These are phyloP conservation scores for Epinotia demarniana DNA, from an alignment of 2,888 invertebrate genomes.

Conservation along the genomic window DNA sequence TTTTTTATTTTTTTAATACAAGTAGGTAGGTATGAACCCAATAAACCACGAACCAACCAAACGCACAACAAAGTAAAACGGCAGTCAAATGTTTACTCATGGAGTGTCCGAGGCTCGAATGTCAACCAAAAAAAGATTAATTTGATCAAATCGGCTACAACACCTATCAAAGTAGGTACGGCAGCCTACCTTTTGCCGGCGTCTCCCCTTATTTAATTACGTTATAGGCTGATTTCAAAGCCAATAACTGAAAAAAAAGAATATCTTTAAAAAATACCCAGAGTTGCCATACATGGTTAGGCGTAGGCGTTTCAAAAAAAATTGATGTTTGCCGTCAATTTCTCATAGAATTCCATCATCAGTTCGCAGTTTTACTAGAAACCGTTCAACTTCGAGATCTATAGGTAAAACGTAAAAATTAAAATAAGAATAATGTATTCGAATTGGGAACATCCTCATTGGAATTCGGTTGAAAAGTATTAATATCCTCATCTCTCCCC, in stretches of 20 bases:
- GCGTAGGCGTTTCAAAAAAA: neutral
- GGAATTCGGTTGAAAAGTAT: constrained; percentile 23
- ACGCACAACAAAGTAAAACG: neutral
- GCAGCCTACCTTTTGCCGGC: neutral
- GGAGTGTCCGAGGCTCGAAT: constrained; percentile 20
- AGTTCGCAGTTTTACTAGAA: too few relatives aligned
- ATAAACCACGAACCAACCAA: neutral
- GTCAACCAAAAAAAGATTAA: constrained; percentile 28
- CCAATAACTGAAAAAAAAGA: neutral
- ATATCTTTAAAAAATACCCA: neutral
- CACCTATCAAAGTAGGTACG: constrained; percentile 3
- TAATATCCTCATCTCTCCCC: too few relatives aligned
- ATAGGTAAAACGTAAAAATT: too few relatives aligned
- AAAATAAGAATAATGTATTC: too few relatives aligned
- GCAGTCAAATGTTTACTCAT: neutral
- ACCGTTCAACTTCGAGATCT: too few relatives aligned
- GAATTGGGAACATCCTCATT: too few relatives aligned
- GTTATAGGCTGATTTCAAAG: neutral
- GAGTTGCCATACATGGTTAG: neutral
- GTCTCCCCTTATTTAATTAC: neutral
- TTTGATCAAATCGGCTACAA: constrained; percentile 24
- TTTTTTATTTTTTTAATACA: too few relatives aligned
- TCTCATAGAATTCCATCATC: too few relatives aligned
- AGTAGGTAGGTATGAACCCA: neutral
- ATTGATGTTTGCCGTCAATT: too few relatives aligned